A percentile compares a stretch with the other conserved stretches of the same genome.
phyloP scores from a whole-genome alignment of 2,113 vertebrate species.

The Passer montanus region DNA sequence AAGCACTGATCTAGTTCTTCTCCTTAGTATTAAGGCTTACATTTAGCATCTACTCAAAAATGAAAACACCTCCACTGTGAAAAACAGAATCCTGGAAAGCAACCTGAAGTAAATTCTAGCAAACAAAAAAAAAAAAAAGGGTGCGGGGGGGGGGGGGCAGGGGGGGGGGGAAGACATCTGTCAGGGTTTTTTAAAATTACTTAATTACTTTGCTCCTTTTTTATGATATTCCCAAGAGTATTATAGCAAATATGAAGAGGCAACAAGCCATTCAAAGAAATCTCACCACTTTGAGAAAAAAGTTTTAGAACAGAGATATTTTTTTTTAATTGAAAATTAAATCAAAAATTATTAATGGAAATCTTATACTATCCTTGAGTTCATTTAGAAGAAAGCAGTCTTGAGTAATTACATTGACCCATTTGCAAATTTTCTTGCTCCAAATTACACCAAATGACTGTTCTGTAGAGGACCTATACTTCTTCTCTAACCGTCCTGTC shows the following conservation, averaged over 20 bases:
- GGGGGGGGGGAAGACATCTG: accelerated
- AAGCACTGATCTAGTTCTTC: background rate
- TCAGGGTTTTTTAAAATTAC: background rate
- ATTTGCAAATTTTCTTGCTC: background rate
- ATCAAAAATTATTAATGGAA: background rate
- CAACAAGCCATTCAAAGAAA: background rate
- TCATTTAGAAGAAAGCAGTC: background rate
- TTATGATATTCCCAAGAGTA: background rate
- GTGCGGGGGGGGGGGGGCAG: too few relatives aligned
- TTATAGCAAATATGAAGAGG: background rate
- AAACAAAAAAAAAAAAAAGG: background rate
- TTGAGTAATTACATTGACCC: background rate
- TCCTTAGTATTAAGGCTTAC: background rate
- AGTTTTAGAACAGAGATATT: background rate
- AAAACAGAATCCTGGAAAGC: background rate
- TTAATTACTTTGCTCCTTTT: background rate
- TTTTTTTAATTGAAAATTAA: background rate
- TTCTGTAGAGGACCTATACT: background rate
- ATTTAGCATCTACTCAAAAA: background rate
- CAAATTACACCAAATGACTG: background rate
- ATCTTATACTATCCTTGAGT: background rate
- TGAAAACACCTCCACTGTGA: background rate
- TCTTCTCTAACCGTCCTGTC: background rate
- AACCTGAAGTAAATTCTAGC: background rate
- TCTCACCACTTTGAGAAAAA: background rate